A percentile compares a stretch with the other conserved stretches of the same genome.
Conservation (phyloP, 2,888 invertebrate species). For the Acrocyrtus sp. region DNA sequence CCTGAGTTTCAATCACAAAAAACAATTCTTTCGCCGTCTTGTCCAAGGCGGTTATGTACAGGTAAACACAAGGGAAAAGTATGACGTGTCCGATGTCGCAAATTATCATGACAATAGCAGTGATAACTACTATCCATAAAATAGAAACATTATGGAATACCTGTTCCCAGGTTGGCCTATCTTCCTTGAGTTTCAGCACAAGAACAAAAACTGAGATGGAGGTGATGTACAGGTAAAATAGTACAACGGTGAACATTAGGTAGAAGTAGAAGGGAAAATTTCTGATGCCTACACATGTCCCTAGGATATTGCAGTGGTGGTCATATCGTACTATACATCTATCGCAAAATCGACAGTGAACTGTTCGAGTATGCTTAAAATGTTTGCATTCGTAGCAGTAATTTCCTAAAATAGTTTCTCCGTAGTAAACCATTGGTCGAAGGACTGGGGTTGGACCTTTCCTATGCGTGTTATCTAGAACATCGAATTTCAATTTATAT, state of each 20-base stretch:
- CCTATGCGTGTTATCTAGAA: constrained; percentile 8
- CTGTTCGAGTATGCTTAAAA: constrained; percentile 19
- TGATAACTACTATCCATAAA: not conserved
- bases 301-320: constrained; percentile 15
- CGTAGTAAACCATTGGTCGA: constrained; percentile 16
- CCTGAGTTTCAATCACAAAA: constrained; percentile 15
- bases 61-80: constrained; percentile 5
- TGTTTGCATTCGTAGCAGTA: constrained; percentile 19
- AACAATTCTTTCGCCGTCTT: constrained; percentile 14
- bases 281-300: constrained; percentile 8
- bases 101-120: not conserved
- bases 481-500: too few species aligned
- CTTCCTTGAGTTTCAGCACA: not conserved
- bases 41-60: constrained; percentile 5
- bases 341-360: constrained; percentile 8
- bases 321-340: constrained; percentile 12
- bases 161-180: not conserved
- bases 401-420: not conserved
- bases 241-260: not conserved
- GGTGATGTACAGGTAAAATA: not conserved
- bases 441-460: constrained; percentile 9
- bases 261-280: constrained; percentile 17
- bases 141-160: not conserved
- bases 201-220: not conserved
- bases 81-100: constrained; percentile 1